Evolutionary conservation across 2,888 invertebrate species (phyloP), one percentile per base, ranked within the genome.

Genomic region (Lasioglossum leucozonium): DNA sequence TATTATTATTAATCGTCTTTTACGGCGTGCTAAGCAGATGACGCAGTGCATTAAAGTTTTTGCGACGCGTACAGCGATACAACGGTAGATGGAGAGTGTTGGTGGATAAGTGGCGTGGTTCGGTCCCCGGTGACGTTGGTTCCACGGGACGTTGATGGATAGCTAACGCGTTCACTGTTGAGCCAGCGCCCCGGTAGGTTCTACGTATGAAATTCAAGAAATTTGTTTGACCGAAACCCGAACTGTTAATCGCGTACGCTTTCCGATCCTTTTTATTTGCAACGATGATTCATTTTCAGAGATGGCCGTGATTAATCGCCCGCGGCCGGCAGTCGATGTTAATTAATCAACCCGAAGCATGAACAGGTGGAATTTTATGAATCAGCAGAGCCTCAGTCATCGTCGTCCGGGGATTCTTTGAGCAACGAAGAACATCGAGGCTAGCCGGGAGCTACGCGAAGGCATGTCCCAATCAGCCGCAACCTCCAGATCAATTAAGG

Each of bases 1-100:
- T 65, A 65, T 65, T 65, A 65, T 65, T 34, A 65, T 65, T 65
- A 65, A 65, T 65, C 65, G 65, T 40, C 69, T 11, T 69, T 40
- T 22, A 34, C 69, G 5, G 18, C 30, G 30, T 18, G 34, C 34
- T 65, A 30, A 65, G 16, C 65, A 65, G 65, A 65, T 65, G 65
- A 65, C 65, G 65, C 65, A 34, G 65, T 65, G 34, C 65, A 65
- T 34, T 34, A 34, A 65, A 65, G 65, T 65, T 65, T 65, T 65
- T 65, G 65, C 30, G 18, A 65, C 65, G 34, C 18, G 30, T 18
- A 58, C 0, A 58, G 58, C 10, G 13, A 26, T 26, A 26, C 58
- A 26, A 58, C 58, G 11, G 13, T 26, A 5, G 65, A 8, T 2
- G 18, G 65, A 30, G 65, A 58, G 18, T 10, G 65, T 34, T 26